Percentiles rank a stretch among this genome's conserved stretches.
Conservation (phyloP, 2,797 vertebrate genomes). For the Cottoperca gobio region DNA sequence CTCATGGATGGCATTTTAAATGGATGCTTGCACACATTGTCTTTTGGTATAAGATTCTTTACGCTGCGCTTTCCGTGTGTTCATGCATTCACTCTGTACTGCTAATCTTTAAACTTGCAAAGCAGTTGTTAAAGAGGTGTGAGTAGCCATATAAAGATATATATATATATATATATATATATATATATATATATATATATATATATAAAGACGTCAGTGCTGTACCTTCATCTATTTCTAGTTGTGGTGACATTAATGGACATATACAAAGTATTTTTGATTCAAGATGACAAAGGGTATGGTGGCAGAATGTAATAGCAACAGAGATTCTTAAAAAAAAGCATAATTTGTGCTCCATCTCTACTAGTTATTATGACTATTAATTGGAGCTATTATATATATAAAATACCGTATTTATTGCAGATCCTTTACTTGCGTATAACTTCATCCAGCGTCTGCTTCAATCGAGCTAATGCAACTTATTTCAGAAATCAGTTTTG, state of each 20-base stretch:
- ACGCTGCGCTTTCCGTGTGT: background rate
- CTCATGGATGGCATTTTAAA: conserved; percentile 9
- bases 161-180: too few species aligned
- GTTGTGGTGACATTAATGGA: background rate
- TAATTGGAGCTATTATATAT: conserved; percentile 5
- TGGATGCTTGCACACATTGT: background rate
- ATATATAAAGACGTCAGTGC: too few species aligned
- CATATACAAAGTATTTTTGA: background rate
- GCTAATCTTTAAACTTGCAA: background rate
- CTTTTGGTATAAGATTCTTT: background rate
- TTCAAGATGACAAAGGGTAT: background rate
- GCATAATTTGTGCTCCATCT: background rate
- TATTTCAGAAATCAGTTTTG: background rate
- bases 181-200: too few species aligned
- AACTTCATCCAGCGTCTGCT: conserved; percentile 20
- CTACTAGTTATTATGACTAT: background rate
- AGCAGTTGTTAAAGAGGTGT: conserved; percentile 13
- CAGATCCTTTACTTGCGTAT: conserved; percentile 21
- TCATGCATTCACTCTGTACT: background rate
- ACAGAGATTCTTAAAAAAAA: background rate
- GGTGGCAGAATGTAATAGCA: background rate
- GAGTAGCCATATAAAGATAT: background rate
- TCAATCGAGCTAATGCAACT: conserved; percentile 12
- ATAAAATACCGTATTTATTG: background rate
- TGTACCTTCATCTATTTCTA: background rate